Conservation (phyloP, 2,113 vertebrate species). For the Dendrocopos noguchii region DNA sequence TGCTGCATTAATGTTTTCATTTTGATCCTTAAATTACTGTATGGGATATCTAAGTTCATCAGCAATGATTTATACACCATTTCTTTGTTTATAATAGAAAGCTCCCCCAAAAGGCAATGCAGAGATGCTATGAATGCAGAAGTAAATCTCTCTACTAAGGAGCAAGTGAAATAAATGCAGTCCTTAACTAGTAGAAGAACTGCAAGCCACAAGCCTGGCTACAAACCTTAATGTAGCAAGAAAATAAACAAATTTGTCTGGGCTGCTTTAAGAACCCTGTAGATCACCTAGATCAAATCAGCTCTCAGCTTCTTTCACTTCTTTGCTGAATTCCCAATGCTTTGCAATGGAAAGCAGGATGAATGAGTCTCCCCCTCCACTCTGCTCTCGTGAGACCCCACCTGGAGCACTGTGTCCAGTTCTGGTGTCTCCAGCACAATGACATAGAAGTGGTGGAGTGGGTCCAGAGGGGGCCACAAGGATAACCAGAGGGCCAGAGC, state of each 20-base stretch:
- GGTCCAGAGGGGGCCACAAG: too few relatives aligned
- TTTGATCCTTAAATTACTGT: neutral
- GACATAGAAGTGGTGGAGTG: too few relatives aligned
- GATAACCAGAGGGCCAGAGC: too few relatives aligned
- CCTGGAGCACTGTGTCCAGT: too few relatives aligned
- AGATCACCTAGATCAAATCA: neutral
- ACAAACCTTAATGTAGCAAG: neutral
- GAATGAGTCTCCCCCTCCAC: too few relatives aligned
- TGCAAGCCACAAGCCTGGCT: neutral
- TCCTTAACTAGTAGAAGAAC: neutral
- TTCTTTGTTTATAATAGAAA: neutral
- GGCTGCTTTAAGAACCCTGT: neutral
- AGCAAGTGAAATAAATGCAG: neutral
- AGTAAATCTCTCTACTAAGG: neutral
- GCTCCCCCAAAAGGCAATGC: neutral
- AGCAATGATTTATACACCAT: neutral
- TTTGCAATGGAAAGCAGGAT: neutral
- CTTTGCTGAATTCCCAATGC: neutral
- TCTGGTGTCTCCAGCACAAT: too few relatives aligned
- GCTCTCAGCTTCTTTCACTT: neutral
- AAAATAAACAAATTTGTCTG: neutral
- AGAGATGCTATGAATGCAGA: neutral
- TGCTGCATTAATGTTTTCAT: neutral
- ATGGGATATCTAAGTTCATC: neutral
- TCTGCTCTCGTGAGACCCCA: too few relatives aligned